phyloP scores from a whole-genome alignment of 2,797 vertebrate genomes.

The Apogon talboti region DNA sequence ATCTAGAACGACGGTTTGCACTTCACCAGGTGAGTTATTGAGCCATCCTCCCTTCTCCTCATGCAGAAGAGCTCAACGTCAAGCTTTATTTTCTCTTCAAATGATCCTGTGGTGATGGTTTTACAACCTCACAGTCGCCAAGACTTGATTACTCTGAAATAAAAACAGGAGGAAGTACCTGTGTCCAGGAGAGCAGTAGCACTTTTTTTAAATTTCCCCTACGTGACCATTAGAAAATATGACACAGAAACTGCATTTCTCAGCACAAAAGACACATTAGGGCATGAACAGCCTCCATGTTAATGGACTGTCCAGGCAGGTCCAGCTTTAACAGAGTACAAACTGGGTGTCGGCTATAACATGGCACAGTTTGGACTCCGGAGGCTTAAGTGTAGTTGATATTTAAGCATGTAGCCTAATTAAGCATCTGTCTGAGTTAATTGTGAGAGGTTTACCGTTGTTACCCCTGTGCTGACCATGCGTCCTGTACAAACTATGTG shows the following conservation, averaged over 20 bases:
- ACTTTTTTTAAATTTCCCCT: conserved; percentile 19
- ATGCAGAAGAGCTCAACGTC: background rate
- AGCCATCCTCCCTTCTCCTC: background rate
- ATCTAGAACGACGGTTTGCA: no score
- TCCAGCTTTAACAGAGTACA: conserved; percentile 21
- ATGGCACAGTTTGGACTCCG: conserved; percentile 18
- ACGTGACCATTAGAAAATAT: conserved; percentile 11
- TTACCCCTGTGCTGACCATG: conserved; percentile 42
- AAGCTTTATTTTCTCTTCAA: conserved; percentile 10
- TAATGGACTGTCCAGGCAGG: conserved; percentile 3
- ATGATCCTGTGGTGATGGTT: background rate
- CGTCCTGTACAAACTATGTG: conserved; percentile 54
- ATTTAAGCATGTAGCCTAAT: conserved; percentile 52
- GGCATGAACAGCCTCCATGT: background rate
- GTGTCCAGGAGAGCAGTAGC: background rate
- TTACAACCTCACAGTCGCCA: background rate
- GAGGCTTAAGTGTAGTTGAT: conserved; percentile 29
- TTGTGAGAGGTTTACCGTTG: conserved; percentile 42
- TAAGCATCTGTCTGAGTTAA: conserved; percentile 51
- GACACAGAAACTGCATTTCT: conserved; percentile 17
- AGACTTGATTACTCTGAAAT: background rate
- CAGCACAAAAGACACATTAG: conserved; percentile 17
- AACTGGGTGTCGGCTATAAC: conserved; percentile 21
- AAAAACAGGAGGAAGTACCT: conserved; percentile 4
- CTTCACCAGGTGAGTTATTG: no score